Evolutionary conservation across 2,888 invertebrate genomes (phyloP).

Genomic region (Heliconius ismenius): DNA sequence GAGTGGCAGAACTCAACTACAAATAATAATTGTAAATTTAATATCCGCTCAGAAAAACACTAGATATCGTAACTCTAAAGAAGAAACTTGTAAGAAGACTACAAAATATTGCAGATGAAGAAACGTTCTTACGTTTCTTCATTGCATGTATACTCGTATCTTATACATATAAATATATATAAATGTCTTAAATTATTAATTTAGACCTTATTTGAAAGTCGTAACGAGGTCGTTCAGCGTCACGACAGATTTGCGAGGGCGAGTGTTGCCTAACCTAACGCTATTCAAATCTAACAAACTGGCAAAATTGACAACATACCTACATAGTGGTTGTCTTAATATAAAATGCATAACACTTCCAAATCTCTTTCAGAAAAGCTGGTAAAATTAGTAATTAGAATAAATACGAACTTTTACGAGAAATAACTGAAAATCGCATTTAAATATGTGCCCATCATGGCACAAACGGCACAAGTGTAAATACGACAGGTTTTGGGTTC

Average conservation of each 20-base stretch:
- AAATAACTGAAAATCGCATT: not conserved
- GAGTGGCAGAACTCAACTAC: too few relatives aligned
- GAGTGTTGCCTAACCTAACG: constrained; percentile 33
- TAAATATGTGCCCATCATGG: not conserved
- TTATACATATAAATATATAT: not conserved
- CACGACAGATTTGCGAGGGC: constrained; percentile 49
- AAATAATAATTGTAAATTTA: too few relatives aligned
- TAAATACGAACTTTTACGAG: too few relatives aligned
- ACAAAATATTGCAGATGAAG: not conserved
- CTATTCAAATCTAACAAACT: constrained; percentile 13
- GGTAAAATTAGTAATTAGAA: not conserved
- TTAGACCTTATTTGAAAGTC: constrained; percentile 48
- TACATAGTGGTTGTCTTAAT: not conserved
- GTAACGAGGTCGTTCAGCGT: constrained; percentile 53
- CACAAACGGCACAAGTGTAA: too few relatives aligned
- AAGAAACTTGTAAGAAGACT: not conserved
- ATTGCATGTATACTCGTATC: too few relatives aligned
- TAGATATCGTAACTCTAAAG: not conserved
- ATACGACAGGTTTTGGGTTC: too few relatives aligned
- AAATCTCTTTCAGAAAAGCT: not conserved
- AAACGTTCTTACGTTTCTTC: not conserved
- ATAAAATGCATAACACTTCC: not conserved
- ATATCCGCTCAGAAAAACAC: too few relatives aligned
- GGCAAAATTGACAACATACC: not conserved
- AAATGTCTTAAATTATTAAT: constrained; percentile 5